Conservation (phyloP, 2,113 vertebrate species). For the Chrysochloris asiatica region DNA sequence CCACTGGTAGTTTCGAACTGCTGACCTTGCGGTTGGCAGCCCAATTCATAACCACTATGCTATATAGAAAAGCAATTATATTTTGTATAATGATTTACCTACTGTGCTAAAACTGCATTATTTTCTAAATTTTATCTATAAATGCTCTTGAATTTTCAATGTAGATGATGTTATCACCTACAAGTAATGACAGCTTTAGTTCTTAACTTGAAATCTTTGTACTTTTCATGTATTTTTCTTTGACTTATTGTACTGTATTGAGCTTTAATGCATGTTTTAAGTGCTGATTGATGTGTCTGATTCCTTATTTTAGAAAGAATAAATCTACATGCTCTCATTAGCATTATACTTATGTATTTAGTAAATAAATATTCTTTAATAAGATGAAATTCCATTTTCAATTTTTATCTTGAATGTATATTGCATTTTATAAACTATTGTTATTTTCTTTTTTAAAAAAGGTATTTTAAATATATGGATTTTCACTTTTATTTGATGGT, state of each 20-base stretch:
- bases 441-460: too few relatives aligned
- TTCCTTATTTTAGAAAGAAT: neutral
- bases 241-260: neutral
- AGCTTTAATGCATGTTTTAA: neutral
- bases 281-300: neutral
- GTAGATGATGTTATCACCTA: neutral
- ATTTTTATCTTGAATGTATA: neutral
- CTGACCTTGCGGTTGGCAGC: too few relatives aligned
- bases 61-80: neutral
- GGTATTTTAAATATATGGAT: neutral
- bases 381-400: neutral
- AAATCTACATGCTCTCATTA: neutral
- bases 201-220: neutral
- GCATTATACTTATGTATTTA: neutral
- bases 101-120: neutral
- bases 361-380: neutral
- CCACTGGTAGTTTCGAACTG: too few relatives aligned
- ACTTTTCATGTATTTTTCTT: neutral
- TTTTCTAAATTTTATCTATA: neutral
- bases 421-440: neutral
- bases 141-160: slow-evolving; percentile 9
- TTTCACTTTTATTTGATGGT: neutral
- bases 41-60: too few relatives aligned
- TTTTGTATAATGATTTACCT: neutral
- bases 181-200: neutral